Percentiles rank a stretch among this genome's conserved stretches.
Conservation (phyloP, 2,797 vertebrate genomes). For the Monodelphis domestica region DNA sequence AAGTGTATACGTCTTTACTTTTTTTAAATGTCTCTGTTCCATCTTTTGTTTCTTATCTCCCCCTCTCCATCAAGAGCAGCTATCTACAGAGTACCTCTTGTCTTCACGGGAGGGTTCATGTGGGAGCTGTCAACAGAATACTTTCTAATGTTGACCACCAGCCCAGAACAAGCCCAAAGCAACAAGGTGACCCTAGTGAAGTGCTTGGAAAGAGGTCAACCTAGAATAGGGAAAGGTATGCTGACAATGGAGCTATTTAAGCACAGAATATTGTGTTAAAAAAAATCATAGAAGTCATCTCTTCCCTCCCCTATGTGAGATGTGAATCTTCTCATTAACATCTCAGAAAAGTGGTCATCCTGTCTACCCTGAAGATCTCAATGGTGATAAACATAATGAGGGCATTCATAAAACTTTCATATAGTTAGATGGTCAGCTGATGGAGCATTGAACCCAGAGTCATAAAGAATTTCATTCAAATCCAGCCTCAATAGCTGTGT, state of each 20-base stretch:
- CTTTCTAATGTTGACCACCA: neutral
- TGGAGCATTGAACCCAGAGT: neutral
- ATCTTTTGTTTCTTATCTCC: constrained; percentile 24
- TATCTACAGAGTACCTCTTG: neutral
- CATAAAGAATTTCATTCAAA: neutral
- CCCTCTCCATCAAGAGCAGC: neutral
- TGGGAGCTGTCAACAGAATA: neutral
- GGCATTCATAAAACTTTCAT: neutral
- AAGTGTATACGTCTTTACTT: neutral
- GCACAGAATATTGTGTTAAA: neutral
- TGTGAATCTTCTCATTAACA: neutral
- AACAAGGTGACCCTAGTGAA: neutral
- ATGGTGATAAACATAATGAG: neutral
- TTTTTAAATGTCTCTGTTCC: constrained; percentile 24
- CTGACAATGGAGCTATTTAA: neutral
- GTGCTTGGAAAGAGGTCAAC: neutral
- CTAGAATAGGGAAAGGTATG: neutral
- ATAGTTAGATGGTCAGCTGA: neutral
- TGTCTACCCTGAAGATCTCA: neutral
- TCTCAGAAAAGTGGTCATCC: neutral
- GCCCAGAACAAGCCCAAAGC: neutral
- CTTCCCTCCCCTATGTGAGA: neutral
- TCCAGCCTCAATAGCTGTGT: neutral
- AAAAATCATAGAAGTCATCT: neutral
- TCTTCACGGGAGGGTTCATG: neutral